Evolutionary conservation across 1,140 invertebrate genomes (phyloP).

Genomic region (Chelonus insularis): DNA sequence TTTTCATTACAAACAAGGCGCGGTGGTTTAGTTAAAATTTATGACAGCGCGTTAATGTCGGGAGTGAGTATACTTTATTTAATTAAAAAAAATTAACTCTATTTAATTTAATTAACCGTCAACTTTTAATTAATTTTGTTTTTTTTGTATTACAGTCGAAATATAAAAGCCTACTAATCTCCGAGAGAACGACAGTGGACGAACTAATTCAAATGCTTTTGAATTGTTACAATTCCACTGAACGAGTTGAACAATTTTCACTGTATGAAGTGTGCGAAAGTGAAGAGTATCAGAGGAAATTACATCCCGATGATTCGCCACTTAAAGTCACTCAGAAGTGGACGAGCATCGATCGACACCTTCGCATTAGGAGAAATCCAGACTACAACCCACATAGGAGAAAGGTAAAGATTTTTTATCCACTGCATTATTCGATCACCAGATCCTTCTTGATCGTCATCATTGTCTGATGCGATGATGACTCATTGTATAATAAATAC

Average conservation of each 20-base stretch:
- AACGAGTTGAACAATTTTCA: conserved; percentile 82
- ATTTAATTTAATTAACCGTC: too few species aligned
- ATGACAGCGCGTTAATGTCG: conserved; percentile 86
- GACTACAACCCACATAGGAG: conserved; percentile 71
- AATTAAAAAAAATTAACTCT: too few species aligned
- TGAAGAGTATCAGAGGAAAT: conserved; percentile 80
- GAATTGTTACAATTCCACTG: conserved; percentile 81
- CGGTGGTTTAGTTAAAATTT: conserved; percentile 86
- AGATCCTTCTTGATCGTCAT: neutral
- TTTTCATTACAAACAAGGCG: conserved; percentile 84
- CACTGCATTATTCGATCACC: neutral
- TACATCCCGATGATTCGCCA: conserved; percentile 83
- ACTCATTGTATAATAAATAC: conserved; percentile 9
- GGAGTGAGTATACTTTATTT: conserved; percentile 66
- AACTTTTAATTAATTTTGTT: conserved; percentile 3
- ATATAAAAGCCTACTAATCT: conserved; percentile 89
- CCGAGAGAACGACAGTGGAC: conserved; percentile 86
- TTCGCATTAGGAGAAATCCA: conserved; percentile 75
- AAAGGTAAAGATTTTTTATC: conserved; percentile 53
- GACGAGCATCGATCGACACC: conserved; percentile 70
- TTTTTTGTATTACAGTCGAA: conserved; percentile 77
- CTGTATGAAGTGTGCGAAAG: conserved; percentile 79
- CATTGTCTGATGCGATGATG: neutral
- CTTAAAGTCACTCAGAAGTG: conserved; percentile 82
- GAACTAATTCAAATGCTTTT: conserved; percentile 84